Conservation (phyloP, 1,140 invertebrate species). For the Drosophila nebulosa region DNA sequence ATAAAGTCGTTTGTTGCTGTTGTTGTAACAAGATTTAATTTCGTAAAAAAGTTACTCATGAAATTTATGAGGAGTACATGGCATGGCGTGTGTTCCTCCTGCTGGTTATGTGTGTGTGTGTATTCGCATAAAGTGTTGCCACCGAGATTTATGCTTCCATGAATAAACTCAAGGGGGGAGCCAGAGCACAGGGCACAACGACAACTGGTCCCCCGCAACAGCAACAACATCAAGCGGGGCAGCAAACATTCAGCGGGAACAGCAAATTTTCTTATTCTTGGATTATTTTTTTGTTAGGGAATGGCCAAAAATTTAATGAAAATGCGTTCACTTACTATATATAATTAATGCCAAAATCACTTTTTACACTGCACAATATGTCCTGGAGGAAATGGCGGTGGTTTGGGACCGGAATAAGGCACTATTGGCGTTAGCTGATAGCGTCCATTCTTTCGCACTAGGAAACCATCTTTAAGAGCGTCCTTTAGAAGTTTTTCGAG, state of each 20-base stretch:
- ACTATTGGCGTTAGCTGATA: not conserved
- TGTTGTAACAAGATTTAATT: conserved; percentile 78
- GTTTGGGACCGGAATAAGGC: too few relatives aligned
- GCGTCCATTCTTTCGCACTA: not conserved
- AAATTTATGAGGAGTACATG: conserved; percentile 79
- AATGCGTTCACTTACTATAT: conserved; percentile 51
- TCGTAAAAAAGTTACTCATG: conserved; percentile 78
- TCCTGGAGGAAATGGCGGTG: too few relatives aligned
- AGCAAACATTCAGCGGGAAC: not conserved
- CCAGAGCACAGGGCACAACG: conserved; percentile 22
- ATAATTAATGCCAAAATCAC: conserved; percentile 48
- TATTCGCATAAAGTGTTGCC: conserved; percentile 77
- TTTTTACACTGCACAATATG: conserved; percentile 1
- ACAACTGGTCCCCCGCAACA: conserved; percentile 17
- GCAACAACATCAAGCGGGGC: conserved; percentile 9
- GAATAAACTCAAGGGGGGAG: conserved; percentile 68
- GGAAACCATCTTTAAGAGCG: not conserved
- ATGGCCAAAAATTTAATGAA: conserved; percentile 40
- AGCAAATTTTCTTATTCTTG: not conserved
- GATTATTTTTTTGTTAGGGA: conserved; percentile 11
- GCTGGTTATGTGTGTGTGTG: conserved; percentile 61
- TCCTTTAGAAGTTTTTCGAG: not conserved
- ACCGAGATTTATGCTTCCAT: conserved; percentile 74
- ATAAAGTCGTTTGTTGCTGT: conserved; percentile 23
- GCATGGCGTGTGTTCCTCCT: conserved; percentile 32